Base-by-base conservation (phyloP, 2,797 vertebrate genomes). In the Cichlasoma orientale region DNA sequence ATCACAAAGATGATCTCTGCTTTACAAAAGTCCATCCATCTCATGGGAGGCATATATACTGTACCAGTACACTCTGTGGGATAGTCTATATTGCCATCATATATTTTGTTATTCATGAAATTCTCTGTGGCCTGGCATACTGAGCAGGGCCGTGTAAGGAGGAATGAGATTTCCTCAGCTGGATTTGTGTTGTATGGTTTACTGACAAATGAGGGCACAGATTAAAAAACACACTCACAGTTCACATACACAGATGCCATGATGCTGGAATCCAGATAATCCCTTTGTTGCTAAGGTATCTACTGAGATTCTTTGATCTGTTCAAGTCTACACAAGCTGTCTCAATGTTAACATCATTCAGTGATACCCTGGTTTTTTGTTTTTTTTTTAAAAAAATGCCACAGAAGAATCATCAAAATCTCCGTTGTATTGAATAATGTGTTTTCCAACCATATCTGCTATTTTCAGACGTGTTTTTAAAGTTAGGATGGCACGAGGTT, bases 251-350 rank as follows among this genome's bases (percentile, higher is more conserved):
- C 68, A 85, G 82, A 82, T 83, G 75, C 72, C 14, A 38, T 47
- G 75, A 86, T 79, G 66, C 50, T 70, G 68, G 13, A 54, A 90
- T 90, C 53, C 3, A 31, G 78, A 89, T 92, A 88, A 92, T 92
- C 90, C 79, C 38, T 16, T 56, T 52, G 72, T 61, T 78, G 53
- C 76, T 72, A 50, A 79, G 36, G 61, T 82, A 86, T 87, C 63
- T 75, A 56, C 33, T 70, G 58, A 74, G 56, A 85, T 52, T 81
- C 70, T 81, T 83, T 83, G 61, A 82, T 85, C 52, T 80, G 23
- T n/a, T 72, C 70, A 74, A 53, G 66, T 81, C 81, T 63, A 23
- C 53, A 70, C 31, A 71, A 56, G 76, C 52, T 75, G 56, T 33
- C 6, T 76, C 9, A 38, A 61, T 10, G 4, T 4, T 58, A 52